Conservation (phyloP, 2,888 invertebrate species). For the Laothoe populi region DNA sequence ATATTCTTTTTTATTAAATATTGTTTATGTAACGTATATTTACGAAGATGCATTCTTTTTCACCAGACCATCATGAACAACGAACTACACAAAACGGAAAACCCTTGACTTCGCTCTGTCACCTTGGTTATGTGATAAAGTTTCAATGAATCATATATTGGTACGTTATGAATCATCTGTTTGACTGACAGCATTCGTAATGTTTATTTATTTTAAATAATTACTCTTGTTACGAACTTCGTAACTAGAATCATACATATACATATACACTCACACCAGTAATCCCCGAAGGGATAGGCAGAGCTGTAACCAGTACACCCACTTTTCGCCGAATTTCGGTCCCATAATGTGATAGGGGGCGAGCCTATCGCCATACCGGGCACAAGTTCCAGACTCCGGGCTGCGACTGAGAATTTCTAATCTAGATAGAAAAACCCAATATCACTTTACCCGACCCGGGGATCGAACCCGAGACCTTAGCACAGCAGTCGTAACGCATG, state of each 20-base stretch:
- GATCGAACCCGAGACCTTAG: too few relatives aligned
- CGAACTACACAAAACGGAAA: neutral
- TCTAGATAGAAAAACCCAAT: too few relatives aligned
- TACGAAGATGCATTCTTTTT: neutral
- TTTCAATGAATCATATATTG: constrained; percentile 23
- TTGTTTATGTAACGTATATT: neutral
- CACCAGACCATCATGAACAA: neutral
- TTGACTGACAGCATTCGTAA: constrained; percentile 7
- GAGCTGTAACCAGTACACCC: too few relatives aligned
- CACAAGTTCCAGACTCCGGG: too few relatives aligned
- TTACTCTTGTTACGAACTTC: neutral
- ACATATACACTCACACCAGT: too few relatives aligned
- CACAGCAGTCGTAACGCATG: too few relatives aligned
- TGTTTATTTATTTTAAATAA: constrained; percentile 21
- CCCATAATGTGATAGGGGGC: too few relatives aligned
- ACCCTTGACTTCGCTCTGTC: constrained; percentile 17
- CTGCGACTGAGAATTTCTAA: too few relatives aligned
- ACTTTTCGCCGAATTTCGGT: too few relatives aligned
- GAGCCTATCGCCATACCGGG: too few relatives aligned
- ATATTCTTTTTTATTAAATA: neutral
- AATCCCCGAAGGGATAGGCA: too few relatives aligned
- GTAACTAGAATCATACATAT: neutral
- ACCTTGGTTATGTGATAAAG: constrained; percentile 18
- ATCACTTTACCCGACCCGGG: too few relatives aligned
- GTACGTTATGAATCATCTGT: constrained; percentile 13